Percentiles rank a stretch among this genome's conserved stretches.
These are phyloP conservation scores for Gymnorhina tibicen DNA, from an alignment of 2,113 vertebrate species.

Conservation along the genomic window DNA sequence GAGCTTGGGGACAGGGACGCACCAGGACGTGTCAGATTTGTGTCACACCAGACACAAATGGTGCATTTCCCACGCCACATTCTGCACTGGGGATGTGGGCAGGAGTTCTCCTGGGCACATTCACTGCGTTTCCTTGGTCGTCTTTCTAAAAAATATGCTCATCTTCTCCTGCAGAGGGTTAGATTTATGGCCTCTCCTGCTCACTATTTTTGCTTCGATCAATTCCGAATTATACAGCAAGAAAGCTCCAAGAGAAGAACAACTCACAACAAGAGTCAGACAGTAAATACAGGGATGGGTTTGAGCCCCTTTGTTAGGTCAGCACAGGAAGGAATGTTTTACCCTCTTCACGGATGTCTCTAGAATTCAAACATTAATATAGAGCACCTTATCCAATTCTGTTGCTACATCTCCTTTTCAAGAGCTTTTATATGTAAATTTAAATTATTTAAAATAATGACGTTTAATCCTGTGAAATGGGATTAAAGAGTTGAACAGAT, in stretches of 20 bases:
- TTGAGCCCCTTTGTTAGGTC: background rate
- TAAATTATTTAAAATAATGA: background rate
- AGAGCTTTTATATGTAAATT: background rate
- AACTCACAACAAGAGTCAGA: background rate
- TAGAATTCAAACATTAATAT: background rate
- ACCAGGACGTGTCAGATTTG: fast-evolving
- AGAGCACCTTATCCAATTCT: background rate
- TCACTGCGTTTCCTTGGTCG: background rate
- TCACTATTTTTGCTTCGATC: background rate
- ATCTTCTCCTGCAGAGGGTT: background rate
- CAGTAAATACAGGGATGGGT: background rate
- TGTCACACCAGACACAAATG: fast-evolving
- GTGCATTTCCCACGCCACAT: fast-evolving
- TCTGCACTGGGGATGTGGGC: fast-evolving
- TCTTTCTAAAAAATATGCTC: background rate
- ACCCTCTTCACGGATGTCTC: background rate
- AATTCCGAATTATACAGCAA: background rate
- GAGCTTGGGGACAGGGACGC: background rate
- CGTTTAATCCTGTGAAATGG: background rate
- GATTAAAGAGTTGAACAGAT: background rate
- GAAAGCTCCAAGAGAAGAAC: background rate
- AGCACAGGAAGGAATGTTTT: background rate
- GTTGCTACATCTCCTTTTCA: background rate
- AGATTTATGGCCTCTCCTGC: slow-evolving; percentile 11
- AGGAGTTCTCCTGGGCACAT: background rate